Evolutionary conservation across 2,888 invertebrate genomes (phyloP), one percentile per base, ranked within the genome.

Genomic region (Agonopterix subpropinquella): DNA sequence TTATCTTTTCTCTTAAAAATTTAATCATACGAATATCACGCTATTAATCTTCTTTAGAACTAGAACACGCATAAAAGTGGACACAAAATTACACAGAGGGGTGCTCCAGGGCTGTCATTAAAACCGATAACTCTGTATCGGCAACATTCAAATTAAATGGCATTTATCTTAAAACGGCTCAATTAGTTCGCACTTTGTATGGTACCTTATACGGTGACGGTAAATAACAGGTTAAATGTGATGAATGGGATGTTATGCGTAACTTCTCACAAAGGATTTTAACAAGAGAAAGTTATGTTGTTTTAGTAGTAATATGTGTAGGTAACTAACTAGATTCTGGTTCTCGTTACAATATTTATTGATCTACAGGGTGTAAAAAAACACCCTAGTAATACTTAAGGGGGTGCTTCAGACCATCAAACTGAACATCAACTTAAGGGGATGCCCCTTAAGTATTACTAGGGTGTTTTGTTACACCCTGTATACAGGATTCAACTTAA

Each of bases 91-190:
- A 45, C 10, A 36, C 35, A 8, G 7, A 44, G 8, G 37, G 10
- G 28, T 28, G 13, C 41, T 41, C n/a, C n/a, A 15, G n/a, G 13
- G 46, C 46, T 11, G 41, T 18, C 41, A 39, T 46, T 41, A 46
- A 41, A 41, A 15, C n/a, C 46, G 46, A 18, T 41, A 46, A 18
- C n/a, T 41, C n/a, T 41, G 8, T 13, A 41, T 13, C 41, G 46
- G 36, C 39, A 10, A 41, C 39, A 10, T 13, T 46, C 28, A 46
- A 18, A 46, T 46, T 46, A 41, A 46, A 41, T 18, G 46, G 39
- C 28, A 41, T 18, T 41, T 10, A 39, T 46, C 10, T 10, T 46
- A 18, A 18, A 46, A 46, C 18, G 18, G 10, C 46, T 46, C 46
- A 46, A 46, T 46, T 46, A 41, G 41, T 11, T 44, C 7, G 11